Conservation (phyloP, 35 echinoderm and acorn worm genomes). For the Lytechinus pictus region DNA sequence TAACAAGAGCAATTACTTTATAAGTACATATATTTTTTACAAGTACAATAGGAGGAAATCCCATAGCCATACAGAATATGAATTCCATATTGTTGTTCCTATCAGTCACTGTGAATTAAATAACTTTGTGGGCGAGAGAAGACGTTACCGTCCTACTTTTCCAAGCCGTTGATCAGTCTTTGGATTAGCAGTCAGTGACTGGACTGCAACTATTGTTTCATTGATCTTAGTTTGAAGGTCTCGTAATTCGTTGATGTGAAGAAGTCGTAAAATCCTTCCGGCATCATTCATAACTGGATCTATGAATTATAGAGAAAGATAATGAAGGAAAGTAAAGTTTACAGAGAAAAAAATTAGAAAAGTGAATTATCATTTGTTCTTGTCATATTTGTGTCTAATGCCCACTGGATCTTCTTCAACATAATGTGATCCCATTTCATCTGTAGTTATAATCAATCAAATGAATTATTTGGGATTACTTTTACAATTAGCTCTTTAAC, state of each 20-base stretch:
- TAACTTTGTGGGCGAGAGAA: background rate
- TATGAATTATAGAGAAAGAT: background rate
- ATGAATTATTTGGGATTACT: no score
- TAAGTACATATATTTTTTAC: no score
- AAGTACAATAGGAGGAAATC: background rate
- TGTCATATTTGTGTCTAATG: no score
- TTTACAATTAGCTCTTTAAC: no score
- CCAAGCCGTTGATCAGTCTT: slow-evolving; percentile 93
- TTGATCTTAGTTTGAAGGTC: slow-evolving; percentile 98
- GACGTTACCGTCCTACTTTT: slow-evolving; percentile 91
- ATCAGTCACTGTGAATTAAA: background rate
- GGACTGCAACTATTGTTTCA: slow-evolving; percentile 89
- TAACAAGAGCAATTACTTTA: no score
- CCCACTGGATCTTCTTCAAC: no score
- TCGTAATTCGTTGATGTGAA: slow-evolving; percentile 84
- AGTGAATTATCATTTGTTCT: no score
- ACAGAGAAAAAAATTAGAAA: no score
- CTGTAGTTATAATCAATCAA: no score
- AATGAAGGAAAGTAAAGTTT: no score
- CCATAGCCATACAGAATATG: background rate
- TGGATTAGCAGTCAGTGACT: slow-evolving; percentile 88
- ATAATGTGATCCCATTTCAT: no score
- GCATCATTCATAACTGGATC: slow-evolving; percentile 71
- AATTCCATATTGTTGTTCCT: background rate
- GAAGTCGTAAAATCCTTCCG: slow-evolving; percentile 72